Conservation (phyloP, 2,113 vertebrate genomes). For the Lutjanus erythropterus region DNA sequence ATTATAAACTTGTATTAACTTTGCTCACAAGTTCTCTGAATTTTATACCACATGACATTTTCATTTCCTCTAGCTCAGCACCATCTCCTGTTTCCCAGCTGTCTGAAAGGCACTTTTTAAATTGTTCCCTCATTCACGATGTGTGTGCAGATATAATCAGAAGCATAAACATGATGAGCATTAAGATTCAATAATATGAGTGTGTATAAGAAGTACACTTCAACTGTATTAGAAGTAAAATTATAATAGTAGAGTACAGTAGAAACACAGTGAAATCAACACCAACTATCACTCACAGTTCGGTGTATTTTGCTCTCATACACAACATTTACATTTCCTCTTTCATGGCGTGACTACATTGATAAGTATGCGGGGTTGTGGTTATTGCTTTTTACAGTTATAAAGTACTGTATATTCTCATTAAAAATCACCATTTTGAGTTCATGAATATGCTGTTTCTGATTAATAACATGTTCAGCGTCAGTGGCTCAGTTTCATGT, state of each 20-base stretch:
- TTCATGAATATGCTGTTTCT: too few species aligned
- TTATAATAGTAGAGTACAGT: not conserved
- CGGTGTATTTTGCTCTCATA: constrained; percentile 6
- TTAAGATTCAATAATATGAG: too few species aligned
- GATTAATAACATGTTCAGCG: too few species aligned
- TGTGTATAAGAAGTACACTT: not conserved
- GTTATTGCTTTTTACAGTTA: too few species aligned
- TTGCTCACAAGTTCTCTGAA: not conserved
- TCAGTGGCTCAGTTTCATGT: too few species aligned
- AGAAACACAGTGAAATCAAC: too few species aligned
- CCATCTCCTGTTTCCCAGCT: not conserved
- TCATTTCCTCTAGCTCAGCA: too few species aligned
- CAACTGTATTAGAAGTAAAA: constrained; percentile 1
- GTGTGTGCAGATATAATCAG: not conserved
- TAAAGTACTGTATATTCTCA: too few species aligned
- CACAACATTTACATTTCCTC: not conserved
- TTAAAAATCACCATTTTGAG: not conserved
- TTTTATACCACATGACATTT: too few species aligned
- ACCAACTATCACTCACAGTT: not conserved
- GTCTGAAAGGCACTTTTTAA: not conserved
- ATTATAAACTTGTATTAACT: not conserved
- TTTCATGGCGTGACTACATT: not conserved
- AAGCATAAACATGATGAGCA: not conserved
- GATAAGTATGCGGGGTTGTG: too few species aligned
- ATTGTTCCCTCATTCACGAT: not conserved